phyloP scores from a whole-genome alignment of 2,113 vertebrate genomes.

The Lophura nycthemera region DNA sequence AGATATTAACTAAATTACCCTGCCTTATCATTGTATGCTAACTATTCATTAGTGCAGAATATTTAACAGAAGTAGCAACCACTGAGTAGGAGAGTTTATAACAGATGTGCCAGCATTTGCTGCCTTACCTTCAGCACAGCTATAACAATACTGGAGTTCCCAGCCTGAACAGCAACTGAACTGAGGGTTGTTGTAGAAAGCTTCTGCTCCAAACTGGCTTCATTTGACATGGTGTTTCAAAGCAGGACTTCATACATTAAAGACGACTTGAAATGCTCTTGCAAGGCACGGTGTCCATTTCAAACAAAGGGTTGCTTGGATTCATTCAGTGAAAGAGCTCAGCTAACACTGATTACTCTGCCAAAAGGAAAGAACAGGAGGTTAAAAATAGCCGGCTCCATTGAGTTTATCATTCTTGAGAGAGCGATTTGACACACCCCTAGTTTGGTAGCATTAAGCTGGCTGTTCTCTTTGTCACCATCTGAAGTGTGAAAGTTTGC shows the following conservation, averaged over 20 bases:
- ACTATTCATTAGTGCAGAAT: not conserved
- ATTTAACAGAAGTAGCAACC: not conserved
- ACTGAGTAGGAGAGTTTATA: not conserved
- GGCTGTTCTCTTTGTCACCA: slow-evolving; percentile 72
- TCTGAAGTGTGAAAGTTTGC: slow-evolving; percentile 64
- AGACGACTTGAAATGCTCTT: too few relatives aligned
- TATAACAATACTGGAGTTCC: slow-evolving; percentile 83
- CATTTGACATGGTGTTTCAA: slow-evolving; percentile 75
- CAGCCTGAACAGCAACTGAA: slow-evolving; percentile 87
- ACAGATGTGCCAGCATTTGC: not conserved
- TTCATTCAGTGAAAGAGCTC: slow-evolving; percentile 78
- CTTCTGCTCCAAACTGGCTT: slow-evolving; percentile 51
- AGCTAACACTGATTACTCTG: slow-evolving; percentile 75
- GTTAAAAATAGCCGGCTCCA: slow-evolving; percentile 91
- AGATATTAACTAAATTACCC: not conserved
- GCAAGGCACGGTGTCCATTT: too few relatives aligned
- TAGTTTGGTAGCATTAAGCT: slow-evolving; percentile 78
- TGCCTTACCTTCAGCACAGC: slow-evolving; percentile 87
- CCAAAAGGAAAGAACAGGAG: slow-evolving; percentile 83
- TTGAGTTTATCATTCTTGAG: slow-evolving; percentile 86
- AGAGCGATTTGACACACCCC: slow-evolving; percentile 83
- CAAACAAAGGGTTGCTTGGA: slow-evolving; percentile 39
- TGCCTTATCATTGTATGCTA: not conserved
- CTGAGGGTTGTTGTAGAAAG: slow-evolving; percentile 86
- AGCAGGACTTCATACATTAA: slow-evolving; percentile 1